These are phyloP conservation scores for Pteropus alecto DNA, from an alignment of 2,113 vertebrate species.

Conservation along the genomic window DNA sequence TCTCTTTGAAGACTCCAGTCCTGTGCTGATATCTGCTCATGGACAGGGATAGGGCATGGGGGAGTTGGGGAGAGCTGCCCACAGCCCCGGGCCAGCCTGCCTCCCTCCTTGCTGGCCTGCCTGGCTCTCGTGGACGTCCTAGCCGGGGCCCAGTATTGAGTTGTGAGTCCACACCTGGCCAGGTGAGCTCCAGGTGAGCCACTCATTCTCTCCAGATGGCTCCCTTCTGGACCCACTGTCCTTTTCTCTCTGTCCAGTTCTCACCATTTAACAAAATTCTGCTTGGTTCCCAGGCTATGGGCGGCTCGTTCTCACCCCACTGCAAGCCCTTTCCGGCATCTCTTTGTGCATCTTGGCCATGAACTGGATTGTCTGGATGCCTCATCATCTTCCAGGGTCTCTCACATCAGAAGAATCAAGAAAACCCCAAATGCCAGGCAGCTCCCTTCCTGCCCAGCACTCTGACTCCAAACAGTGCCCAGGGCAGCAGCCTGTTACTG, in stretches of 20 bases:
- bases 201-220: neutral
- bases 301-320: neutral
- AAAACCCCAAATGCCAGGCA: neutral
- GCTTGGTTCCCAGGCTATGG: neutral
- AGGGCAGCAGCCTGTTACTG: neutral
- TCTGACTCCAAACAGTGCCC: accelerated
- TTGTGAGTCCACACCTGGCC: neutral
- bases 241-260: neutral
- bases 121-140: accelerated
- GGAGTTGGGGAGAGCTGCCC: too few relatives aligned
- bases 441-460: neutral
- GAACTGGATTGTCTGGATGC: neutral
- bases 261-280: neutral
- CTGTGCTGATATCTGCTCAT: neutral
- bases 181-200: too few relatives aligned
- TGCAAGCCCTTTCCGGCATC: neutral
- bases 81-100: accelerated
- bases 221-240: neutral
- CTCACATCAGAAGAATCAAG: neutral
- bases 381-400: neutral
- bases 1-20: neutral
- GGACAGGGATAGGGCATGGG: neutral
- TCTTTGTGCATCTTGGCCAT: neutral
- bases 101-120: too few relatives aligned
- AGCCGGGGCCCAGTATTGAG: neutral